Evolutionary conservation across 37 sponge, comb jelly and placozoan genomes (phyloP), one percentile per base, ranked within the genome.

Genomic region (Theonella swinhoei): DNA sequence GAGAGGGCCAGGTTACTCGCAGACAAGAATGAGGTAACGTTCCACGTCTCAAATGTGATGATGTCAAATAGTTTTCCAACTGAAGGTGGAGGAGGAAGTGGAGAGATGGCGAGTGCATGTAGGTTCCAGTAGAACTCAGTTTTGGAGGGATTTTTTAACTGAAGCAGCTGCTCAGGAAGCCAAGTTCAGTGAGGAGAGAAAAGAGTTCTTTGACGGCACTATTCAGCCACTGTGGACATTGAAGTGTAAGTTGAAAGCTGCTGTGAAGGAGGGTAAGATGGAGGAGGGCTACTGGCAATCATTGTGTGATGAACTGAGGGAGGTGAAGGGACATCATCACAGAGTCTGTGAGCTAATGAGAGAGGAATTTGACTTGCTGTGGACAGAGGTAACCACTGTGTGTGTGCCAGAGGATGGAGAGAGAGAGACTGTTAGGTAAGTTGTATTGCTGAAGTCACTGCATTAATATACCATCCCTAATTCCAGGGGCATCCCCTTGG

Each of bases 171-270:
- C 28, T 0, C 35, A 40, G 19, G 91, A 85, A 63, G 68, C 81
- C 0, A 25, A 65, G 29, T 39, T 82, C 19, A 30, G 24, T n/a
- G 38, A 81, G 0, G 80, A 86, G 39, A 82, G 87, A 38, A 62
- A 82, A 29, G 30, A 62, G 28, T 91, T 91, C 75, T 39, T 59
- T 24, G 25, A 1, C n/a, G 70, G 83, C 20, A 38, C 83, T 9
- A 43, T 91, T 4, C 20, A 47, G 17, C 83, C 83, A 29, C 8
- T 91, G 23, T 28, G 62, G 39, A 26, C 42, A n/a, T 9, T 82
- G n/a, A 29, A 62, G 30, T 32, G 23, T 25, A 76, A 79, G 11
- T 37, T 91, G 29, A 86, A 87, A 35, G 19, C 39, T 77, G 61
- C 76, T 24, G 80, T 11, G 34, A 42, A 28, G 28, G 28, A 30